Evolutionary conservation across 2,797 vertebrate genomes (phyloP).

Genomic region (Chrosomus eos): DNA sequence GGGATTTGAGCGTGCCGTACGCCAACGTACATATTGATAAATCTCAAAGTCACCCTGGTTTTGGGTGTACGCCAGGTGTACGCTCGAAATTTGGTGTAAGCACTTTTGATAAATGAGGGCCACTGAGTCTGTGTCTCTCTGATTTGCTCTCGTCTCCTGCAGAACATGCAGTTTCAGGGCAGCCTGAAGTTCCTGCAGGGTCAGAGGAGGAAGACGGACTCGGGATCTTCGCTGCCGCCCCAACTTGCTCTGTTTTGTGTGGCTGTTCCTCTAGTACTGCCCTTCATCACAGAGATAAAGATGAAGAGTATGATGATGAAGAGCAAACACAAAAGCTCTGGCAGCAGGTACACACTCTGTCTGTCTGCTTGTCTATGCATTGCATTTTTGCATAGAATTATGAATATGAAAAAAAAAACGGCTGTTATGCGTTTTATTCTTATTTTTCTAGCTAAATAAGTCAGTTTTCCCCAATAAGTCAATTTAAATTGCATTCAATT

Average conservation of each 20-base stretch:
- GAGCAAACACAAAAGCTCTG: constrained; percentile 74
- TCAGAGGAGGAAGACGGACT: constrained; percentile 80
- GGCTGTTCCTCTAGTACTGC: constrained; percentile 78
- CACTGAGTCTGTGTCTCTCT: background rate
- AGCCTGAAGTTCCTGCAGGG: constrained; percentile 86
- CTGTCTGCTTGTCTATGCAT: background rate
- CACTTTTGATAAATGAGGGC: too few relatives aligned
- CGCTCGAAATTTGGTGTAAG: too few relatives aligned
- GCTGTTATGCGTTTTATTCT: too few relatives aligned
- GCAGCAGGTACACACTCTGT: constrained; percentile 40
- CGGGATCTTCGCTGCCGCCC: constrained; percentile 75
- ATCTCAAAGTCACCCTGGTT: too few relatives aligned
- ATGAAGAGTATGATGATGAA: constrained; percentile 74
- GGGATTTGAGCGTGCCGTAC: too few relatives aligned
- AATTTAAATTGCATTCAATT: background rate
- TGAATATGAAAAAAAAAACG: background rate
- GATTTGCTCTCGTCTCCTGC: constrained; percentile 22
- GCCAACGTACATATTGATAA: too few relatives aligned
- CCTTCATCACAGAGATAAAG: constrained; percentile 75
- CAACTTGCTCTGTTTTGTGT: constrained; percentile 85
- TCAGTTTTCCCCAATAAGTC: background rate
- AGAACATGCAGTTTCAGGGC: constrained; percentile 89
- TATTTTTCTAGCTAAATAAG: background rate
- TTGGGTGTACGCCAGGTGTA: too few relatives aligned
- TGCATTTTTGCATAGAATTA: constrained; percentile 1